phyloP scores from a whole-genome alignment of 2,888 invertebrate genomes.

The Leptopilina syphax region DNA sequence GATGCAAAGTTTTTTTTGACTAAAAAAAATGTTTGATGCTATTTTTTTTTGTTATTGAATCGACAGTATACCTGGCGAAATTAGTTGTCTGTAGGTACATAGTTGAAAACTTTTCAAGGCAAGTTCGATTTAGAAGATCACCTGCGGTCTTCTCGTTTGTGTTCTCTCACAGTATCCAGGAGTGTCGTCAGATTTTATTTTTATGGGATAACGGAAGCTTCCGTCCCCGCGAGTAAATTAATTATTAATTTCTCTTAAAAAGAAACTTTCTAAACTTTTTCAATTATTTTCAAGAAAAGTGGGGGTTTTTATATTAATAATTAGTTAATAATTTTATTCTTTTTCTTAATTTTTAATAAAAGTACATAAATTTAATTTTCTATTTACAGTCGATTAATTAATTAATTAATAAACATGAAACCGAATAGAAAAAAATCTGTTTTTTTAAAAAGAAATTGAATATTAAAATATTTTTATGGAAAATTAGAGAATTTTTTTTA shows the following conservation, averaged over 20 bases:
- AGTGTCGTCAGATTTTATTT: constrained; percentile 5
- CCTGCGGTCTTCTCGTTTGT: constrained; percentile 4
- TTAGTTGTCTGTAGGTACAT: background rate
- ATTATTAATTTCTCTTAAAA: background rate
- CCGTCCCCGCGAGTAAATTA: background rate
- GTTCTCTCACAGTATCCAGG: constrained; percentile 13
- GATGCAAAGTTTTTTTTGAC: background rate
- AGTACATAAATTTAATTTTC: too few relatives aligned
- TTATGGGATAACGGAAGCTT: background rate
- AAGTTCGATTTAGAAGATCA: constrained; percentile 26
- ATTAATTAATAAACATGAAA: too few relatives aligned
- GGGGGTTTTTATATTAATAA: too few relatives aligned
- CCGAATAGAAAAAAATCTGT: too few relatives aligned
- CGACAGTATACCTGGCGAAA: constrained; percentile 25
- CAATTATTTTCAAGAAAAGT: background rate
- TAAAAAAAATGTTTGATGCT: background rate
- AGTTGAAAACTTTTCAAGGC: constrained; percentile 33
- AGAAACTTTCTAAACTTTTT: background rate
- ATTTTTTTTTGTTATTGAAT: constrained; percentile 11
- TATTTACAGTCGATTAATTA: too few relatives aligned
- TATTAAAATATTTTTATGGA: too few relatives aligned
- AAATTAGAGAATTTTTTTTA: background rate
- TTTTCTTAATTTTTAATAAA: background rate
- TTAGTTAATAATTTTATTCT: background rate
- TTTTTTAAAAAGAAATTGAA: too few relatives aligned